Conservation (phyloP, 2,113 vertebrate species). For the Phylloscopus whistleri region DNA sequence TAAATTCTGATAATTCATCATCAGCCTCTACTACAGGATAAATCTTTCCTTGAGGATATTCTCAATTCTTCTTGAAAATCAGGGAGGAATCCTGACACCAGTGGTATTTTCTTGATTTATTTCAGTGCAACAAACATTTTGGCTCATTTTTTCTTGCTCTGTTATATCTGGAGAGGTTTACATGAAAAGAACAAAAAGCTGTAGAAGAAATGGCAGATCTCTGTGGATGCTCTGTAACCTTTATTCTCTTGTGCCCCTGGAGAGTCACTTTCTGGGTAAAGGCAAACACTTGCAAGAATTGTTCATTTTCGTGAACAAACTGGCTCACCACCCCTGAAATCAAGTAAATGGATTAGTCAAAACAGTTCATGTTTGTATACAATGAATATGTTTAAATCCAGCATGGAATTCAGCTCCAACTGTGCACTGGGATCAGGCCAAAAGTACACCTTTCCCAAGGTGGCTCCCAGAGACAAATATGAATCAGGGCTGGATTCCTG, state of each 20-base stretch:
- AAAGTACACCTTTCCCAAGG: constrained; percentile 6
- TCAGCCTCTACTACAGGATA: neutral
- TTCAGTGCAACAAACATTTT: neutral
- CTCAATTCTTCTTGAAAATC: neutral
- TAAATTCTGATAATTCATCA: neutral
- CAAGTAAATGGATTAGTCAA: neutral
- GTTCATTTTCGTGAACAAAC: neutral
- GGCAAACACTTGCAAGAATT: neutral
- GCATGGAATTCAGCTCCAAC: neutral
- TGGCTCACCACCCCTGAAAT: neutral
- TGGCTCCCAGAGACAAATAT: neutral
- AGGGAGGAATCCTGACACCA: neutral
- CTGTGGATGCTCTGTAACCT: neutral
- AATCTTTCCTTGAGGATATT: neutral
- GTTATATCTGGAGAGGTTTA: neutral
- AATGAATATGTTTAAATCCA: neutral
- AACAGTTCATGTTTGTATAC: neutral
- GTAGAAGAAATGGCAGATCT: neutral
- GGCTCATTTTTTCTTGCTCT: neutral
- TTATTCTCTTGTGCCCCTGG: neutral
- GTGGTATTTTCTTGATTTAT: neutral
- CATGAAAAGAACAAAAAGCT: neutral
- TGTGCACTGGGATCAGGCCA: neutral
- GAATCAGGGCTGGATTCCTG: neutral
- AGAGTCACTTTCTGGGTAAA: neutral